phyloP scores from a whole-genome alignment of 2,113 vertebrate genomes.

The Galbula dea region DNA sequence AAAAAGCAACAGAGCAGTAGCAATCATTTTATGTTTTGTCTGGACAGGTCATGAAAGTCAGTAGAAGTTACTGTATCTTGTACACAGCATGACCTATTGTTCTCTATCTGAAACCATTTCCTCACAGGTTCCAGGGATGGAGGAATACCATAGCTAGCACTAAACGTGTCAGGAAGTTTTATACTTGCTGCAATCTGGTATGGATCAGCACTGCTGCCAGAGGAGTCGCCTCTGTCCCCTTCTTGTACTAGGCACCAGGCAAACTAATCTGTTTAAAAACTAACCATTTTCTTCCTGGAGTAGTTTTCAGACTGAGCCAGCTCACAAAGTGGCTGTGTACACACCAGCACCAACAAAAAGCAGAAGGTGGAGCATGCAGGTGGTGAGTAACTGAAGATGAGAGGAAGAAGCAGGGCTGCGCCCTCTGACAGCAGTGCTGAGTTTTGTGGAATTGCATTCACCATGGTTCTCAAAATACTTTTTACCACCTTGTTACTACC shows the following conservation, averaged over 20 bases:
- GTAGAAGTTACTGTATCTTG: background rate
- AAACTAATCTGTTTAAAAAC: background rate
- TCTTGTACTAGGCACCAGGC: background rate
- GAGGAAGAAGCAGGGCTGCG: background rate
- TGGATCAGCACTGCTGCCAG: background rate
- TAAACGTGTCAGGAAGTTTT: background rate
- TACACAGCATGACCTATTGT: rapidly evolving
- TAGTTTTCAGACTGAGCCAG: background rate
- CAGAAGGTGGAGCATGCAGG: background rate
- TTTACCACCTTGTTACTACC: background rate
- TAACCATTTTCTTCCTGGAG: background rate
- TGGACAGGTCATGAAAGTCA: background rate
- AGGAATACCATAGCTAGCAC: background rate
- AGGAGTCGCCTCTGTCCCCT: background rate
- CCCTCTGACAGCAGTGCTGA: background rate
- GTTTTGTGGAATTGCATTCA: background rate
- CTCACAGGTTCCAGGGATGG: background rate
- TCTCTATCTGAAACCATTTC: background rate
- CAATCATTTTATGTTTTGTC: background rate
- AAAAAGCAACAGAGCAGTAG: background rate
- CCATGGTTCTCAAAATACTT: background rate
- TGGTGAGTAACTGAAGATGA: background rate
- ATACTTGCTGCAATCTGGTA: background rate
- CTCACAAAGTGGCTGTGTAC: background rate
- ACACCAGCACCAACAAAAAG: background rate